Conservation (phyloP, 2,797 vertebrate genomes). For the Eulemur coronatus region DNA sequence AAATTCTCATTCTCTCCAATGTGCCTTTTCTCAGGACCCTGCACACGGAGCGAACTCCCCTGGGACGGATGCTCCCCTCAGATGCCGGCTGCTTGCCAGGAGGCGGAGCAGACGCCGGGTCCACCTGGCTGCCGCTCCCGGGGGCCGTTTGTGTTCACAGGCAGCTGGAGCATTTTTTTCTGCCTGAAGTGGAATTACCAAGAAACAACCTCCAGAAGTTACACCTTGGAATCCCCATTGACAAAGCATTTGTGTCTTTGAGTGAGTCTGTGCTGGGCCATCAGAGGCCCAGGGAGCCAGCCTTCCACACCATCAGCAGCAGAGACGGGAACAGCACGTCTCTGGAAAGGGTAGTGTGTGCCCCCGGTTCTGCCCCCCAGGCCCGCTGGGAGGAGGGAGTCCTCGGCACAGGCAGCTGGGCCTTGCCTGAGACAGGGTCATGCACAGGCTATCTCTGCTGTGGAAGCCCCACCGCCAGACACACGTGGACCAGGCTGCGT, state of each 20-base stretch:
- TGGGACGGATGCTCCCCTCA: background rate
- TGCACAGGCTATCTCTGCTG: background rate
- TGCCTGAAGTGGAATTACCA: background rate
- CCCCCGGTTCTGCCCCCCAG: too few species aligned
- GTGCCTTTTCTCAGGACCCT: background rate
- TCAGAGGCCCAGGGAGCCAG: background rate
- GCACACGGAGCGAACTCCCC: background rate
- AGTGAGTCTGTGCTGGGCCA: fast-evolving
- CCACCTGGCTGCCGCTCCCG: fast-evolving
- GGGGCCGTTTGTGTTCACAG: background rate
- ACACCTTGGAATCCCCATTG: too few species aligned
- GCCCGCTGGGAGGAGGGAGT: background rate
- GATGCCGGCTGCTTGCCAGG: background rate
- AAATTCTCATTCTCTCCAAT: background rate
- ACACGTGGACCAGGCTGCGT: background rate
- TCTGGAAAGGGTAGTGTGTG: background rate
- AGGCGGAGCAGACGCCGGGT: background rate
- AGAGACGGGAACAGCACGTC: background rate
- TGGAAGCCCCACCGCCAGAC: background rate
- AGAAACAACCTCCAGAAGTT: background rate
- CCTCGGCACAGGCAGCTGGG: fast-evolving
- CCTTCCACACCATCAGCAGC: background rate
- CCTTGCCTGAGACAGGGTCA: background rate
- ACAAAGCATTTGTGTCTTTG: background rate
- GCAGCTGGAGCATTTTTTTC: background rate